Evolutionary conservation across 2,888 invertebrate genomes (phyloP), one percentile per base, ranked within the genome.

Genomic region (Chaetoderma sp.): DNA sequence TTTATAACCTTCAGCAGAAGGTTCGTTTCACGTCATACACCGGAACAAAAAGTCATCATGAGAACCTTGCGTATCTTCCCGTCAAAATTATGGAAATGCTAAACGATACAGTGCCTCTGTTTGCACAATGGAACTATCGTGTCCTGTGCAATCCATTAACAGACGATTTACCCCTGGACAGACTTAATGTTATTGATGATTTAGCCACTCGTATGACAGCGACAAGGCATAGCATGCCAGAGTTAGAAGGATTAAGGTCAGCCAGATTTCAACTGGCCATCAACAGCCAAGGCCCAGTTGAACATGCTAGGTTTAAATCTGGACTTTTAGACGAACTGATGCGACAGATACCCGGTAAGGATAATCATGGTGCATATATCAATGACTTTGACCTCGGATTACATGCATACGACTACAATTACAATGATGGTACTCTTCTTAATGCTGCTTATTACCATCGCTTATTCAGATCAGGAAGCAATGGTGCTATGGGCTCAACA

Each of bases 111-210:
- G 70, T 67, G 10, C 70, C 75, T 2, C 70, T 74, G 23, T 76
- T 70, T 32, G 77, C 79, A 13, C 79, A 79, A 45, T 79, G 79
- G 79, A 79, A 78, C 63, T 79, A 79, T 71, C 70, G 54, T 25
- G 77, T 78, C 33, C 49, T 68, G 0, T 76, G 74, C 42, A 74
- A 77, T 60, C 75, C 75, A 32, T n/a, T 77, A 25, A 67, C 68
- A 4, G 23, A 60, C 16, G 70, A 74, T 30, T 52, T 78, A 8
- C 74, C 72, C 10, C 25, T 65, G 1, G 36, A 32, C 8, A 56
- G 61, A 4, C 66, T 77, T 18, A 25, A 30, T 13, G 47, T 67
- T 13, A 47, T 68, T 18, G 76, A 76, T 47, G 76, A 76, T 44
- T 13, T 76, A 0, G 42, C 57, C 6, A 45, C 60, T 8, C 61